Evolutionary conservation across 35 echinoderm and acorn worm genomes (phyloP).

Genomic region (Apostichopus californicus): DNA sequence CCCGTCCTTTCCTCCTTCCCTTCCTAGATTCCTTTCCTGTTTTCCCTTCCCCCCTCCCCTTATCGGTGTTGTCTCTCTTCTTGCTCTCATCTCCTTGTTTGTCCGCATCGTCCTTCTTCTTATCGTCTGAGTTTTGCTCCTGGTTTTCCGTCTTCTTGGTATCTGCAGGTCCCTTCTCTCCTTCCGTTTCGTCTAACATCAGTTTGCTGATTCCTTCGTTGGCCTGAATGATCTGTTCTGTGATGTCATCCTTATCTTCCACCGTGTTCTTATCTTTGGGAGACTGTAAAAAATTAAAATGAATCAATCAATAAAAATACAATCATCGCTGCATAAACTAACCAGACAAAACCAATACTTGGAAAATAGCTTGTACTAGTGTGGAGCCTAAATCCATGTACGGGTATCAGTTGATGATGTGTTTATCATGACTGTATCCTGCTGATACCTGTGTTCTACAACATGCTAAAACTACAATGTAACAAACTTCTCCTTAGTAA

Average conservation of each 20-base stretch:
- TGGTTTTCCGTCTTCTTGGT: constrained; percentile 27
- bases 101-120: constrained; percentile 22
- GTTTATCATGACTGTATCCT: neutral
- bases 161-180: neutral
- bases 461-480: too few relatives aligned
- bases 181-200: constrained; percentile 33
- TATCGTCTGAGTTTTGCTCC: constrained; percentile 44
- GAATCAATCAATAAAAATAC: neutral
- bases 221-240: neutral
- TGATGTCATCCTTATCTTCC: constrained; percentile 16
- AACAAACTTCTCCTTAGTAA: too few relatives aligned
- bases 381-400: too few relatives aligned
- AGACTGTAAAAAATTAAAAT: neutral
- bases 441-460: too few relatives aligned
- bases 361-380: too few relatives aligned
- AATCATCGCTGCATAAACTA: neutral
- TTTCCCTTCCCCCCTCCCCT: neutral
- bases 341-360: neutral
- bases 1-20: constrained; percentile 58
- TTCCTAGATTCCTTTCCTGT: constrained; percentile 26
- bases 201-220: constrained; percentile 43
- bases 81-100: constrained; percentile 38
- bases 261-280: constrained; percentile 29
- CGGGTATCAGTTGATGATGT: too few relatives aligned
- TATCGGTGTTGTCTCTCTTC: neutral